These are phyloP conservation scores for Pharmacophagus antenor DNA, from an alignment of 2,888 invertebrate genomes.

Conservation along the genomic window DNA sequence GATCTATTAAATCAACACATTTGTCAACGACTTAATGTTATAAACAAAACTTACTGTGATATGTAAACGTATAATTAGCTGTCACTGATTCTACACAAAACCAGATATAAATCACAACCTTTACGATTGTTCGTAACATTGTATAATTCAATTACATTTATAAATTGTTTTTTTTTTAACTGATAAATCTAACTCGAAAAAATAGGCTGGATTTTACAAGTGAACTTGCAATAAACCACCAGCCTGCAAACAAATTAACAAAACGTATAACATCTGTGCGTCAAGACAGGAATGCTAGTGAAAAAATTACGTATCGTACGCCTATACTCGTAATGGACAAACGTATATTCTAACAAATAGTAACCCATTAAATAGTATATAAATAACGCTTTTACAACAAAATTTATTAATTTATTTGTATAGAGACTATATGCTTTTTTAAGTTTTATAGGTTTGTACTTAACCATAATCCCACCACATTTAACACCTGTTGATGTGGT, in stretches of 20 bases:
- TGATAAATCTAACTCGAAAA: background rate
- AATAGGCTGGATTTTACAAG: constrained; percentile 12
- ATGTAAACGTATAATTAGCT: constrained; percentile 46
- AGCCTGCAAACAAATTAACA: constrained; percentile 27
- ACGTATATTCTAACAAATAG: background rate
- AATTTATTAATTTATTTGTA: no score
- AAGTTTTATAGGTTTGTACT: no score
- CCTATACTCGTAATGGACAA: no score
- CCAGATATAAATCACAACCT: constrained; percentile 32
- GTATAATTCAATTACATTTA: constrained; percentile 9
- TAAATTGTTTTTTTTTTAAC: background rate
- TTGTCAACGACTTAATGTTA: background rate
- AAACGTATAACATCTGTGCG: constrained; percentile 32
- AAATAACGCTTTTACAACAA: no score
- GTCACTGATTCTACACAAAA: constrained; percentile 22
- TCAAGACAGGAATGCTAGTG: constrained; percentile 26
- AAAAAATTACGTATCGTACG: background rate
- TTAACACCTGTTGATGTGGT: no score
- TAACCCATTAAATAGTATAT: background rate
- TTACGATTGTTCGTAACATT: constrained; percentile 39
- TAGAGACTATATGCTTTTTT: no score
- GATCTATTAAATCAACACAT: background rate
- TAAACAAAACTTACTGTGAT: constrained; percentile 43
- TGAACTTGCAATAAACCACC: constrained; percentile 21
- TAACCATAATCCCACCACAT: no score